A percentile compares a stretch with the other conserved stretches of the same genome.
These are phyloP conservation scores for Potamilus streckersoni DNA, from an alignment of 1,140 invertebrate genomes.

Conservation along the genomic window DNA sequence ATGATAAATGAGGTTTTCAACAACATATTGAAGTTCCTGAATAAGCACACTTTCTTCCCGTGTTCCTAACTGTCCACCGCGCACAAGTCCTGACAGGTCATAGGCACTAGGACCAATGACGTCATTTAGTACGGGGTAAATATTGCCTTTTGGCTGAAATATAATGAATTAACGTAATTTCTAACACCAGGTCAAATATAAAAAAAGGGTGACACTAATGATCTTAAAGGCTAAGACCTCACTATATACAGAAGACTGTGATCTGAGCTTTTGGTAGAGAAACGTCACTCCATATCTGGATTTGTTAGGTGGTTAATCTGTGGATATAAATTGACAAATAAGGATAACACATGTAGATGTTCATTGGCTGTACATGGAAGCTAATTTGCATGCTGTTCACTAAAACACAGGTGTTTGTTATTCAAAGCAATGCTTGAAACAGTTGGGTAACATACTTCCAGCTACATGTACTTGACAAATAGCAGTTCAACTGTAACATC, in stretches of 20 bases:
- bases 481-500: too few relatives aligned
- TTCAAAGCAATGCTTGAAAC: too few relatives aligned
- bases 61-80: constrained; percentile 22
- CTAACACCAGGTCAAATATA: not conserved
- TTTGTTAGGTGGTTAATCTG: too few relatives aligned
- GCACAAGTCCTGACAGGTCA: constrained; percentile 46
- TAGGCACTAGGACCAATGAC: constrained; percentile 52
- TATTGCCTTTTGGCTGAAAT: constrained; percentile 60
- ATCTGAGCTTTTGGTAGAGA: too few relatives aligned
- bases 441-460: too few relatives aligned
- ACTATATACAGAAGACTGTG: not conserved
- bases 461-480: too few relatives aligned
- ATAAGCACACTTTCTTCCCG: constrained; percentile 39
- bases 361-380: too few relatives aligned
- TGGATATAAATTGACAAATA: too few relatives aligned
- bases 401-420: too few relatives aligned
- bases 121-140: constrained; percentile 59
- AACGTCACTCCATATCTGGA: too few relatives aligned
- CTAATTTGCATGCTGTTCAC: too few relatives aligned
- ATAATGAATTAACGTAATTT: not conserved
- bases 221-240: not conserved
- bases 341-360: too few relatives aligned
- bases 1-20: constrained; percentile 61
- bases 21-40: constrained; percentile 59
- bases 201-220: not conserved